Percentiles rank a stretch among this genome's conserved stretches.
phyloP scores from a whole-genome alignment of 2,888 invertebrate genomes.

The Tolmerus cingulatus region DNA sequence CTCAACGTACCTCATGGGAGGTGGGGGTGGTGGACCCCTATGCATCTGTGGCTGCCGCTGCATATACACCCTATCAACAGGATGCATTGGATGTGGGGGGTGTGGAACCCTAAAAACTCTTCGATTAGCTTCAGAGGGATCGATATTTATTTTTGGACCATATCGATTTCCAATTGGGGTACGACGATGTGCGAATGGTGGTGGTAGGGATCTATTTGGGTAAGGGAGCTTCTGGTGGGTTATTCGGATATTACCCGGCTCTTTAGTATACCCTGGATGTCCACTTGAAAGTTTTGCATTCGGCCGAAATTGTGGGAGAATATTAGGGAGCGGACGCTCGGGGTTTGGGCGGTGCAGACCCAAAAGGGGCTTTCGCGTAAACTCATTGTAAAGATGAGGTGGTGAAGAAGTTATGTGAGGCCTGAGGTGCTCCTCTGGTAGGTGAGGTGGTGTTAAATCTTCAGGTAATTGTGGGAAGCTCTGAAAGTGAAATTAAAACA shows the following conservation, averaged over 20 bases:
- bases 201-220: conserved; percentile 52
- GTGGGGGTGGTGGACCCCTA: conserved; percentile 42
- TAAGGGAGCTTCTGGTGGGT: conserved; percentile 51
- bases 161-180: conserved; percentile 9
- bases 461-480: conserved; percentile 61
- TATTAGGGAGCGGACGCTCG: conserved; percentile 68
- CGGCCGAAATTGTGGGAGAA: conserved; percentile 76
- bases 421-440: conserved; percentile 26
- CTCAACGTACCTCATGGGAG: neutral
- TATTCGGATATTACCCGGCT: conserved; percentile 60
- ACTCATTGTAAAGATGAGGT: conserved; percentile 44
- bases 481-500: conserved; percentile 46
- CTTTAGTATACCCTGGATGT: conserved; percentile 57
- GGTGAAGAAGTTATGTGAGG: conserved; percentile 38
- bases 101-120: conserved; percentile 59
- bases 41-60: conserved; percentile 53
- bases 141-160: neutral
- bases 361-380: conserved; percentile 52
- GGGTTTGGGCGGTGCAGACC: conserved; percentile 54
- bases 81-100: conserved; percentile 50
- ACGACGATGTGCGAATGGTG: conserved; percentile 49
- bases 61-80: conserved; percentile 54
- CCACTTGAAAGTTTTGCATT: conserved; percentile 69
- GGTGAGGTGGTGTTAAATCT: conserved; percentile 63
- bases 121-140: conserved; percentile 55